Evolutionary conservation across 2,797 vertebrate species (phyloP).

Genomic region (Galagoides demidoff): DNA sequence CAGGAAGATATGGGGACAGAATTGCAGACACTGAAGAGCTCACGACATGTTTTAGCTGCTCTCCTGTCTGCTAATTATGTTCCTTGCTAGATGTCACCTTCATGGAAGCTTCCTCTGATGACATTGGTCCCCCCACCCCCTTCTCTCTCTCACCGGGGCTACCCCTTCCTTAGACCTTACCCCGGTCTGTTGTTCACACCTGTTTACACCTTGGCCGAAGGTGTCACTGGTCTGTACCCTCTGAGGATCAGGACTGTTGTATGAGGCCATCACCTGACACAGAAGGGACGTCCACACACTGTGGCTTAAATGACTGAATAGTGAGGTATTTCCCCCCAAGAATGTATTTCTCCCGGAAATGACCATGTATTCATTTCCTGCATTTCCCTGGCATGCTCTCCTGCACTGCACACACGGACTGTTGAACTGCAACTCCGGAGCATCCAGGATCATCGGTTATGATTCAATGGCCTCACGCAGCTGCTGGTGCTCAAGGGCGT

Average conservation of each 20-base stretch:
- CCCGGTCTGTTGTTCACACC: accelerated
- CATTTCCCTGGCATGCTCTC: background rate
- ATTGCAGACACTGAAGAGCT: background rate
- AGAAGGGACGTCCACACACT: background rate
- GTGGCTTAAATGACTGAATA: background rate
- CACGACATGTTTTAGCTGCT: background rate
- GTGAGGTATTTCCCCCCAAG: background rate
- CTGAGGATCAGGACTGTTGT: background rate
- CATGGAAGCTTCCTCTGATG: background rate
- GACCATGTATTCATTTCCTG: background rate
- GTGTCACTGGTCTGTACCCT: background rate
- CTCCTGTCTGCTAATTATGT: background rate
- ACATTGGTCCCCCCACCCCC: background rate
- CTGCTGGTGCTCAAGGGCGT: accelerated
- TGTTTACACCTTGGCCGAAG: background rate
- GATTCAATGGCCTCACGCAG: accelerated
- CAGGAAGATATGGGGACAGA: background rate
- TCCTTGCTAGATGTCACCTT: background rate
- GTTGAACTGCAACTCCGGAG: accelerated
- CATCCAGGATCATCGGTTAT: accelerated
- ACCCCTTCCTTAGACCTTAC: background rate
- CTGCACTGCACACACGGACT: accelerated
- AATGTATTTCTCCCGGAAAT: background rate
- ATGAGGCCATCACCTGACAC: no score
- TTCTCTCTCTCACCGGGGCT: background rate